These are phyloP conservation scores for Eulemur macaco DNA, from an alignment of 2,113 vertebrate species.

Conservation along the genomic window DNA sequence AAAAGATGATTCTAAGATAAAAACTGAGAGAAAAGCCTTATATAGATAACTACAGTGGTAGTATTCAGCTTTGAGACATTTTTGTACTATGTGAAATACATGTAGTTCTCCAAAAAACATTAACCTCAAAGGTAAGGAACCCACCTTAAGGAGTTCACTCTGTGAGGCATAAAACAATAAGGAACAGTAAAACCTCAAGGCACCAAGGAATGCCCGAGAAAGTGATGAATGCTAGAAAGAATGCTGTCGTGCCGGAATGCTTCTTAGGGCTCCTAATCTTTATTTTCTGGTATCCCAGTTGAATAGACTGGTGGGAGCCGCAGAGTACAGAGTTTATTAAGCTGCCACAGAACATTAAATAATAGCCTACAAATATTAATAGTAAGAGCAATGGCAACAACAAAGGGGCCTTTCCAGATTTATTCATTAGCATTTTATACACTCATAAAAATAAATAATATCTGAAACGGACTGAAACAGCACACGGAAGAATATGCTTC, in stretches of 20 bases:
- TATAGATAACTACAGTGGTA: neutral
- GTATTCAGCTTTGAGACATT: neutral
- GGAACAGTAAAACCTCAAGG: neutral
- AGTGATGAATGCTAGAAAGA: neutral
- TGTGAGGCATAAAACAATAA: neutral
- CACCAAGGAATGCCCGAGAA: neutral
- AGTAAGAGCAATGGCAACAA: neutral
- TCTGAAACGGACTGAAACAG: neutral
- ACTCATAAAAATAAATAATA: constrained; percentile 56
- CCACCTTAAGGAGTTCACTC: neutral
- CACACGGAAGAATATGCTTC: neutral
- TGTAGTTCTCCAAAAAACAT: neutral
- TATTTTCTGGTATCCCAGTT: constrained; percentile 25
- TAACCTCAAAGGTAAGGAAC: neutral
- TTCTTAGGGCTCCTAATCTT: neutral
- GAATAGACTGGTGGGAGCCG: neutral
- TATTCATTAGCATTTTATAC: constrained; percentile 63
- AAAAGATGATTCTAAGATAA: neutral
- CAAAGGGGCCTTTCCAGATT: neutral
- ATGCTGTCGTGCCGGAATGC: neutral
- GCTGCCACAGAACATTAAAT: constrained; percentile 60
- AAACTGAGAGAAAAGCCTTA: neutral
- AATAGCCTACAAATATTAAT: constrained; percentile 33
- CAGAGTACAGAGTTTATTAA: constrained; percentile 38
- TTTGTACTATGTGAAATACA: neutral